Evolutionary conservation across 2,113 vertebrate species (phyloP).

Genomic region (Microtus montanus): DNA sequence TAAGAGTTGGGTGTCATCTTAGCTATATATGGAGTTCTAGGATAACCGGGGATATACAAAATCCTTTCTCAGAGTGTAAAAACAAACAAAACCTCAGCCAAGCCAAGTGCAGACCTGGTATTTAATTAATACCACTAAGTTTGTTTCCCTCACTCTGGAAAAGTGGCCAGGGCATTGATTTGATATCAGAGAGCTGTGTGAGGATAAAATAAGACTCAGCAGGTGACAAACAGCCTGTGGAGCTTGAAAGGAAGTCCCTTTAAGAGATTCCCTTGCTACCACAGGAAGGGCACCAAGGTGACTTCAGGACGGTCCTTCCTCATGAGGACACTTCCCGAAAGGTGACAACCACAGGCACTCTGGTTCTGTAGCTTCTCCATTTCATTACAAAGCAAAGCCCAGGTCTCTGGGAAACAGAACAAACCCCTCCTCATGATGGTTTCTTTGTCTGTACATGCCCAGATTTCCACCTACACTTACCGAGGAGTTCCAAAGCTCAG

Average conservation of each 20-base stretch:
- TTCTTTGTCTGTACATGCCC: not conserved
- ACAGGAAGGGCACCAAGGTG: fast-evolving
- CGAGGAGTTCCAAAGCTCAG: not conserved
- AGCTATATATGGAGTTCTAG: not conserved
- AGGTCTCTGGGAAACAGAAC: not conserved
- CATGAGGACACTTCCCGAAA: not conserved
- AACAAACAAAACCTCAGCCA: not conserved
- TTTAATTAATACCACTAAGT: not conserved
- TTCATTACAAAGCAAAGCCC: not conserved
- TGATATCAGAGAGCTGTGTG: not conserved
- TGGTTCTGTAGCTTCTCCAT: not conserved
- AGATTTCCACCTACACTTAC: not conserved
- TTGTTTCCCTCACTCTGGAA: not conserved
- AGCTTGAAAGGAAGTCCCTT: not conserved
- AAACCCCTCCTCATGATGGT: fast-evolving
- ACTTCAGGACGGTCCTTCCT: not conserved
- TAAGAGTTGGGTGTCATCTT: not conserved
- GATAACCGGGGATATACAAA: not conserved
- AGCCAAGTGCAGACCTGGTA: too few species aligned
- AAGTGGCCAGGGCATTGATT: not conserved
- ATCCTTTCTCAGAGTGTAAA: not conserved
- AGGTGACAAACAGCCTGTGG: not conserved
- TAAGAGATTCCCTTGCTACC: not conserved
- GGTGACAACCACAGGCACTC: not conserved
- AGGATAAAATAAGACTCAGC: not conserved